Evolutionary conservation across 2,888 invertebrate genomes (phyloP).

Genomic region (Mystacides longicornis): DNA sequence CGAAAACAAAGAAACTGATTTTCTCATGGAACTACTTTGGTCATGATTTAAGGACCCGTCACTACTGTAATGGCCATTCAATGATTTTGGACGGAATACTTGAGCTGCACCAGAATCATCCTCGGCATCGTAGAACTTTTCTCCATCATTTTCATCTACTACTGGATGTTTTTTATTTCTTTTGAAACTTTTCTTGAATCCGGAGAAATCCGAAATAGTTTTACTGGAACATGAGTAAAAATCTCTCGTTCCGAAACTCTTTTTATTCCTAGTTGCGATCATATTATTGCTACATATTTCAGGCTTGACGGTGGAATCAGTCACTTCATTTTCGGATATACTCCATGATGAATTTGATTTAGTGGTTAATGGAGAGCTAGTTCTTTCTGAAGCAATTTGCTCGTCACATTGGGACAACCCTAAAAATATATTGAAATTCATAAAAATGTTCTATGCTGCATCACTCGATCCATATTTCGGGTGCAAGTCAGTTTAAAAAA

Average conservation of each 20-base stretch:
- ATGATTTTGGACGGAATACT: conserved; percentile 19
- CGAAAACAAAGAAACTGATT: conserved; percentile 35
- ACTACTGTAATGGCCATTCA: conserved; percentile 1
- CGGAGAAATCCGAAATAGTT: conserved; percentile 23
- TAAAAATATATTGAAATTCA: too few species aligned
- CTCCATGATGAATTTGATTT: conserved; percentile 19
- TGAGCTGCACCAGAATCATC: neutral
- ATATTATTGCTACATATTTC: neutral
- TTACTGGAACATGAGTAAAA: conserved; percentile 20
- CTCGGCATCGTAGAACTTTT: neutral
- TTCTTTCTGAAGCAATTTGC: neutral
- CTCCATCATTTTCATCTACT: conserved; percentile 4
- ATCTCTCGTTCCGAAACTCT: neutral
- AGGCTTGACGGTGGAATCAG: neutral
- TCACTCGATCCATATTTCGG: too few species aligned
- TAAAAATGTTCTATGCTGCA: too few species aligned
- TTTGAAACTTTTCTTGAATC: neutral
- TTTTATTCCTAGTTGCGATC: neutral
- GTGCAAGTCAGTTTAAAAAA: too few species aligned
- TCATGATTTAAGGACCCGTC: conserved; percentile 10
- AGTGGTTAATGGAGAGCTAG: conserved; percentile 9
- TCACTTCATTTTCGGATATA: conserved; percentile 7
- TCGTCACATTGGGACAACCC: conserved; percentile 2
- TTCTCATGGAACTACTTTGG: conserved; percentile 27
- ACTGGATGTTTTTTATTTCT: neutral